Evolutionary conservation across 1,140 invertebrate species (phyloP).

Genomic region (Geopemphigus sp.): DNA sequence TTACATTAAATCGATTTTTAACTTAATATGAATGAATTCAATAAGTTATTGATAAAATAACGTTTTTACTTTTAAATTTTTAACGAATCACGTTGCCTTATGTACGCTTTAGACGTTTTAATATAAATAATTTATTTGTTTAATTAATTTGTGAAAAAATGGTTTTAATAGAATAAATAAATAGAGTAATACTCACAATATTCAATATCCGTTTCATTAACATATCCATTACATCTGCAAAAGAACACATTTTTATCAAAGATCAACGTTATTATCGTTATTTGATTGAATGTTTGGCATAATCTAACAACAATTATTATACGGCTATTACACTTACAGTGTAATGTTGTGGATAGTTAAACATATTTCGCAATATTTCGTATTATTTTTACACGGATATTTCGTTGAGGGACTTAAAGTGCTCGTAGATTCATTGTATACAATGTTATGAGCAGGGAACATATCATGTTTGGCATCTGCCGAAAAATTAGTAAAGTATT

Average conservation of each 20-base stretch:
- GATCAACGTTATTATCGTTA: neutral
- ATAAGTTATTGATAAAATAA: too few relatives aligned
- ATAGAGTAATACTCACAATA: neutral
- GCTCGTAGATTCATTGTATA: neutral
- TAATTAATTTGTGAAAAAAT: too few relatives aligned
- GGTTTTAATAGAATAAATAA: neutral
- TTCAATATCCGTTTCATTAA: neutral
- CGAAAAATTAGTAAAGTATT: neutral
- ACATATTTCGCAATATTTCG: conserved; percentile 21
- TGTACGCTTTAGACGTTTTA: neutral
- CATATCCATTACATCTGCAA: neutral
- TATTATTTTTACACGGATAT: neutral
- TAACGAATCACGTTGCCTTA: too few relatives aligned
- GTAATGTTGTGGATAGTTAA: neutral
- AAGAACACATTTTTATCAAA: neutral
- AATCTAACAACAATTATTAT: neutral
- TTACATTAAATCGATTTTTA: too few relatives aligned
- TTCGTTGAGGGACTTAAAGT: neutral
- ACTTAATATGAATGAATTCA: too few relatives aligned
- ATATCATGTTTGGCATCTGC: neutral
- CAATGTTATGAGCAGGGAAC: neutral
- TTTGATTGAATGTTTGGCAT: neutral
- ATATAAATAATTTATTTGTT: neutral
- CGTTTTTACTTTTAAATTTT: too few relatives aligned
- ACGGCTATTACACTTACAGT: neutral